Percentiles rank a stretch among this genome's conserved stretches.
Conservation (phyloP, 2,113 vertebrate genomes). For the Anguilla rostrata region DNA sequence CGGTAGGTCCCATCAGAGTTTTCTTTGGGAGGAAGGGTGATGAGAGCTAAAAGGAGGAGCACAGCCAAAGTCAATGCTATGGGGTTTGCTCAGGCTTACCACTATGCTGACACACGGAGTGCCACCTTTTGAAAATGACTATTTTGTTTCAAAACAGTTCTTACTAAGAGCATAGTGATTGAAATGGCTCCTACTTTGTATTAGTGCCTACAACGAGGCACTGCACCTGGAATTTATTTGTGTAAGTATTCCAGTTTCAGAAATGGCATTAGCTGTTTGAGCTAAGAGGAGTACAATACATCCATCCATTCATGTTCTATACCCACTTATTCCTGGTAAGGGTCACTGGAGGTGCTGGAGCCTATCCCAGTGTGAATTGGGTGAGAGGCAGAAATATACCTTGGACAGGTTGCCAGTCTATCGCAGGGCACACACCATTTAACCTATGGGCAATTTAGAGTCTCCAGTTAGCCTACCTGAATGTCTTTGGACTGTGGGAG, state of each 20-base stretch:
- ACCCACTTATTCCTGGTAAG: no score
- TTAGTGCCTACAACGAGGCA: background rate
- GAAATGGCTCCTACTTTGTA: background rate
- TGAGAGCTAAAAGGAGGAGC: background rate
- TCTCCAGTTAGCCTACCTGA: no score
- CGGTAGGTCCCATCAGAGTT: slow-evolving; percentile 70
- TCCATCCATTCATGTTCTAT: no score
- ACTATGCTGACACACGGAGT: background rate
- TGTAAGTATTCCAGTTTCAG: background rate
- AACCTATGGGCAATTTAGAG: no score
- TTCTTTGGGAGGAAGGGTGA: background rate
- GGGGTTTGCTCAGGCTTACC: background rate
- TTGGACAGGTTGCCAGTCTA: no score
- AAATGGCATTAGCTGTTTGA: background rate
- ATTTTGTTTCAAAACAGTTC: background rate
- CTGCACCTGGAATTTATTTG: background rate
- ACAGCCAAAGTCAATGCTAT: background rate
- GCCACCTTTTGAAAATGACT: background rate
- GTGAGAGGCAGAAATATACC: no score
- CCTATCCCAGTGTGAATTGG: no score
- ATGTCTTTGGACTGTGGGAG: no score
- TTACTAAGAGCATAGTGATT: background rate
- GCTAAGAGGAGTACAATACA: background rate
- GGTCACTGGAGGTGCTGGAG: no score
- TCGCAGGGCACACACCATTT: no score